Evolutionary conservation across 2,797 vertebrate genomes (phyloP).

Genomic region (Xenops minutus): DNA sequence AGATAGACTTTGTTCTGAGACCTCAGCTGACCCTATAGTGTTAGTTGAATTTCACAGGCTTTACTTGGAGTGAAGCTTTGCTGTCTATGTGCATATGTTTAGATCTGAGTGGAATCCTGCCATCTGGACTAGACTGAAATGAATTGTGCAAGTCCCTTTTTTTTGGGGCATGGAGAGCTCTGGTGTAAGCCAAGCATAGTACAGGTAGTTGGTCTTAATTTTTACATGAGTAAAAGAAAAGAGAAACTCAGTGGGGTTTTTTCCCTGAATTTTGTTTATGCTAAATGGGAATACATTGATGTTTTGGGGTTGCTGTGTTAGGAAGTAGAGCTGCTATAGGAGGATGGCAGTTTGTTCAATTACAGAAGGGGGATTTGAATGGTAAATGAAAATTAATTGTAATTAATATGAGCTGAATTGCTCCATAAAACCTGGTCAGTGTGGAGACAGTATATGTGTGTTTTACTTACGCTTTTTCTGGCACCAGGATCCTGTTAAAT

Average conservation of each 20-base stretch:
- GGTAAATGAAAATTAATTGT: not conserved
- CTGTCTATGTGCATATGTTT: not conserved
- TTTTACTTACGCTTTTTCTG: not conserved
- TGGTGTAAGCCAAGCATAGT: not conserved
- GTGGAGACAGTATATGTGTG: not conserved
- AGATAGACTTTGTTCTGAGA: conserved; percentile 35
- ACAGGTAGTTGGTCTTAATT: not conserved
- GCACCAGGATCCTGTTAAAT: not conserved
- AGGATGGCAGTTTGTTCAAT: not conserved
- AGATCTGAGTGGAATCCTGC: not conserved
- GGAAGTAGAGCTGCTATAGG: not conserved
- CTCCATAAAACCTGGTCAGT: not conserved
- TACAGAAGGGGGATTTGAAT: not conserved
- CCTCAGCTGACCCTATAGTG: conserved; percentile 9
- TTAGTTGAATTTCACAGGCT: conserved; percentile 18
- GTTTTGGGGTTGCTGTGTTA: not conserved
- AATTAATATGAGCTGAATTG: not conserved
- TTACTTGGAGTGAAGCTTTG: not conserved
- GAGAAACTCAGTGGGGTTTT: not conserved
- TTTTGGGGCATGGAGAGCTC: not conserved
- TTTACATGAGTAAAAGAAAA: not conserved
- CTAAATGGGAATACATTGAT: not conserved
- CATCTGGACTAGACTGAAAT: not conserved
- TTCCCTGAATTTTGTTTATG: not conserved
- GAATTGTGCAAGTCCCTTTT: not conserved